Evolutionary conservation across 2,797 vertebrate species (phyloP), one percentile per base, ranked within the genome.

Genomic region (Sciurus carolinensis): DNA sequence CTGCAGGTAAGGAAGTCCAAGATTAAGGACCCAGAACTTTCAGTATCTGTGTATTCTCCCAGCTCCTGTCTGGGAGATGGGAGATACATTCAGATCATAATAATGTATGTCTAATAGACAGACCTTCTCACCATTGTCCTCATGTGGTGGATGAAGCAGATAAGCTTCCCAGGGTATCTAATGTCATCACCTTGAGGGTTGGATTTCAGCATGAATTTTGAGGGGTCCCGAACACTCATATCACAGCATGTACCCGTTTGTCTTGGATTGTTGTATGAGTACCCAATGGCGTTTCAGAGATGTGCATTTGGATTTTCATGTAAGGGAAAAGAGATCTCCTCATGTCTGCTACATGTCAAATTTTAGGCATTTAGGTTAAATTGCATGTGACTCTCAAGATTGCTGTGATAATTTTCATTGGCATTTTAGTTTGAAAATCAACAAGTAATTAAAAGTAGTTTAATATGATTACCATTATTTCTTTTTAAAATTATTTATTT

Each of bases 361-460:
- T 67, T 14, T 80, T n/a, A n/a, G 9, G 42, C 47, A 90, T 90
- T 91, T 81, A 71, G 15, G 20, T 94, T 94, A 66, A 90, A 72
- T 71, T 66, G 54, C 26, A 80, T 71, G 62, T 33, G 33, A 86
- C 11, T 82, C 18, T 36, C 69, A 36, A 89, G 44, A 86, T 28
- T 67, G 24, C 24, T 75, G 28, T 50, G 57, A 95, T 88, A 18
- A 88, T 75, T 91, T 84, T 75, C 39, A 47, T 36, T 71, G 54
- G 11, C 36, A 93, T 47, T 94, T 94, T 54, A 73, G 71, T 20
- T 20, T 90, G 15, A 86, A 62, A 13, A 2, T 90, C 67, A 33
- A 14, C 52, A 94, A 87, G 44, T 59, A 72, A 87, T 89, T 94
- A 80, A 82, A 92, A 80, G 10, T 54, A 64, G 20, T n/a, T 90